A percentile compares a stretch with the other conserved stretches of the same genome.
Evolutionary conservation across 2,888 invertebrate genomes (phyloP).

Genomic region (Frankliniella fusca): DNA sequence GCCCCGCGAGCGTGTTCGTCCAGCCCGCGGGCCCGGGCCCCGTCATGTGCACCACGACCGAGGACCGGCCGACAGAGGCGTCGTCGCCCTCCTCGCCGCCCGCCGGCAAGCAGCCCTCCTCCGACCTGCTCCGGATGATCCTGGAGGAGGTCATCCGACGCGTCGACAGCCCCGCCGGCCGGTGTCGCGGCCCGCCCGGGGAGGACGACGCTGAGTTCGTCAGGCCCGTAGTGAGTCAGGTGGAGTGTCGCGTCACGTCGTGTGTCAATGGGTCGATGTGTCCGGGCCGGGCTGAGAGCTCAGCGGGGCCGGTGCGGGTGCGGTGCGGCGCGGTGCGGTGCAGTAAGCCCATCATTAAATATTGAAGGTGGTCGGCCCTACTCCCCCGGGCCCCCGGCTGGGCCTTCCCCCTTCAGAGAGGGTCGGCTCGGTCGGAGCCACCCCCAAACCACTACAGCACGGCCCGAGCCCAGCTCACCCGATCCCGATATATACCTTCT

Average conservation of each 20-base stretch:
- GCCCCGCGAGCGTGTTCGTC: no score
- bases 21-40: neutral
- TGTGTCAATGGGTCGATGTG: no score
- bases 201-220: neutral
- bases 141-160: constrained; percentile 11
- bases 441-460: no score
- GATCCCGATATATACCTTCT: no score
- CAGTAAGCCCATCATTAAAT: no score
- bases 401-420: no score
- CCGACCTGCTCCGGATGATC: neutral
- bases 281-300: neutral
- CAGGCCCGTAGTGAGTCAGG: constrained; percentile 8
- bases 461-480: no score
- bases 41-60: neutral
- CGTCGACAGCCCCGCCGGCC: neutral
- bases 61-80: neutral
- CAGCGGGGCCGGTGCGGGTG: neutral
- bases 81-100: neutral
- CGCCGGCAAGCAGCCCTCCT: neutral
- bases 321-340: neutral
- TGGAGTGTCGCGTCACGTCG: neutral
- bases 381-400: no score
- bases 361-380: no score
- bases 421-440: no score
- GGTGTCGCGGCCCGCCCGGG: neutral